Percentiles rank a stretch among this genome's conserved stretches.
Evolutionary conservation across 2,888 invertebrate genomes (phyloP).

Genomic region (Scaptodrosophila latifasciaeformis): DNA sequence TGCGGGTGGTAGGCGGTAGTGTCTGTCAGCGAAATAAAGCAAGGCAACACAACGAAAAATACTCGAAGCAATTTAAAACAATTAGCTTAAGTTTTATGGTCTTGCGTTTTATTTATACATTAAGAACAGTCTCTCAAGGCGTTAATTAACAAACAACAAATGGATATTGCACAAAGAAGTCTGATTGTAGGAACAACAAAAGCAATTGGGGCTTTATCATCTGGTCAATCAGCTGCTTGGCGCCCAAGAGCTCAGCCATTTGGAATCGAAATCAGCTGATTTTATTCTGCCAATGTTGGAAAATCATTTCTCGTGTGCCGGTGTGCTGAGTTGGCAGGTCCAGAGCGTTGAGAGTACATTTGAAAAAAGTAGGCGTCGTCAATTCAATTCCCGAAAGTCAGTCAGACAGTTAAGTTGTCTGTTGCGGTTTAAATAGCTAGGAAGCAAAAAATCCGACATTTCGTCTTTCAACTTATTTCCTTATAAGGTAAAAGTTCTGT

Average conservation of each 20-base stretch:
- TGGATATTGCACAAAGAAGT: neutral
- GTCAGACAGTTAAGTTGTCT: conserved; percentile 50
- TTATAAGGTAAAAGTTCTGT: conserved; percentile 47
- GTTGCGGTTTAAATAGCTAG: conserved; percentile 36
- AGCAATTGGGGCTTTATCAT: neutral
- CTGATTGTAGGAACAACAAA: neutral
- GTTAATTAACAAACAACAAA: neutral
- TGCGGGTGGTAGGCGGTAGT: conserved; percentile 21
- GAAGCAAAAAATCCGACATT: conserved; percentile 21
- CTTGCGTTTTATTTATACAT: neutral
- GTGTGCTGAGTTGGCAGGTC: neutral
- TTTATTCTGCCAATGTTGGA: too few relatives aligned
- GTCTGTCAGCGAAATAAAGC: neutral
- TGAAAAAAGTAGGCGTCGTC: conserved; percentile 61
- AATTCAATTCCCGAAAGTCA: conserved; percentile 50
- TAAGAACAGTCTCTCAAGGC: neutral
- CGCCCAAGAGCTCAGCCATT: too few relatives aligned
- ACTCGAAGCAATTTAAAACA: conserved; percentile 2
- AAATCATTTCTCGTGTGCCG: too few relatives aligned
- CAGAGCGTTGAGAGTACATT: neutral
- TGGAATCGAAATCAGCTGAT: too few relatives aligned
- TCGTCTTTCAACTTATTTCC: conserved; percentile 47
- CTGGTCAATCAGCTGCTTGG: neutral
- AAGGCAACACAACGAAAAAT: neutral
- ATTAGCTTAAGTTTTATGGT: neutral